Evolutionary conservation across 53 echinoderm and acorn worm genomes (phyloP), one percentile per base, ranked within the genome.

Genomic region (Zoroaster sp.): DNA sequence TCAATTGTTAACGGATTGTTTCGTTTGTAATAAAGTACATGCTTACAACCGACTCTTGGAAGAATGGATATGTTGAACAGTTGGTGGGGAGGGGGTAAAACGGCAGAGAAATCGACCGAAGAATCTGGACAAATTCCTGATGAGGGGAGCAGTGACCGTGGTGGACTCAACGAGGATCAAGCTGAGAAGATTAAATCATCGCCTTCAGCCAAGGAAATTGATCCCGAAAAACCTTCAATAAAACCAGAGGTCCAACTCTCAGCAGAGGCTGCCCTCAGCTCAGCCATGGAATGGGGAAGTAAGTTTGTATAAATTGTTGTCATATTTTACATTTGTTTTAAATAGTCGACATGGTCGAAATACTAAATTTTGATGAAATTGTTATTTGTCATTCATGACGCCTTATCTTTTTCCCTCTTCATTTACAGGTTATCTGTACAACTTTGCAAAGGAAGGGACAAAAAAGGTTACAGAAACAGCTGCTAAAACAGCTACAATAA

Each of bases 281-380:
- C 95, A 35, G 97, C 97, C 0, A 93, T 88, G 70, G 93, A 95
- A 77, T 95, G 95, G 88, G 97, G 97, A 87, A 97, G 97, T 97
- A 93, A 78, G 94, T 88, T 34, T 31, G 9, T 8, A 14, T 53
- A 53, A 4, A 11, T 11, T 4, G 3, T 18, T 18, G 17, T 53
- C 53, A 53, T 53, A 4, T 17, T n/a, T 10, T 79, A 23, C 31
- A 25, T 79, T 28, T 6, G 15, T 18, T 15, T 55, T 47, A n/a
- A n/a, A n/a, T n/a, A n/a, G n/a, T n/a, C n/a, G n/a, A n/a, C n/a
- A n/a, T n/a, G n/a, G n/a, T n/a, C n/a, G n/a, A n/a, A n/a, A n/a
- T n/a, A n/a, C n/a, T n/a, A n/a, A n/a, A n/a, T n/a, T n/a, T n/a
- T n/a, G n/a, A n/a, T n/a, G n/a, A n/a, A n/a, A n/a, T n/a, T n/a